phyloP scores from a whole-genome alignment of 2,888 invertebrate species.

The Microctonus aethiopoides region DNA sequence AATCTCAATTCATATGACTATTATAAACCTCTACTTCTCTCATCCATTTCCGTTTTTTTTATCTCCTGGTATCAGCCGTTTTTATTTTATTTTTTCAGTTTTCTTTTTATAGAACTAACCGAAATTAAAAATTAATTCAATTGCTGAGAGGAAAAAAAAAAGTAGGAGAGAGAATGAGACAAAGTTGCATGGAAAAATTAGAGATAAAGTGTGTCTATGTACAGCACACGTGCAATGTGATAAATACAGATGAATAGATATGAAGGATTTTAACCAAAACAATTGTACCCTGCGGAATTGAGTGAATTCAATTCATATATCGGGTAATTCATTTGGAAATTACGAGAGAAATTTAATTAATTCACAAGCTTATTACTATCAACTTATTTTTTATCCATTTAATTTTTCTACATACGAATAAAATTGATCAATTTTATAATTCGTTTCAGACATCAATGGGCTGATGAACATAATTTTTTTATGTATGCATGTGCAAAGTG shows the following conservation, averaged over 20 bases:
- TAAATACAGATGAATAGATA: background rate
- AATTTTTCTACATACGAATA: background rate
- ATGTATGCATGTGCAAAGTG: background rate
- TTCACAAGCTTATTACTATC: background rate
- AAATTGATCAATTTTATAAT: background rate
- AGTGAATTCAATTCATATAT: background rate
- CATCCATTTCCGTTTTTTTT: background rate
- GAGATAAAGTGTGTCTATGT: background rate
- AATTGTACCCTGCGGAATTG: background rate
- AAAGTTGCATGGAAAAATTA: background rate
- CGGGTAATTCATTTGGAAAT: background rate
- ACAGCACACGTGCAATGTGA: background rate
- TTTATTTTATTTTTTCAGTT: background rate
- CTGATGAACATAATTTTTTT: background rate
- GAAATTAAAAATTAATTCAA: slow-evolving; percentile 1
- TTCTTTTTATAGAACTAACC: background rate
- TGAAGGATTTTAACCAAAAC: background rate
- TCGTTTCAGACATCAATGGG: slow-evolving; percentile 2
- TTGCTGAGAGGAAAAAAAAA: background rate
- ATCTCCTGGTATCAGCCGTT: no score
- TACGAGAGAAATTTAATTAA: background rate
- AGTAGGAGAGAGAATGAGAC: background rate
- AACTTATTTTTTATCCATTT: background rate
- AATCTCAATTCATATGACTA: background rate
- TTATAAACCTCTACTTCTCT: background rate